Evolutionary conservation across 2,888 invertebrate genomes (phyloP).

Genomic region (Drepana falcataria): DNA sequence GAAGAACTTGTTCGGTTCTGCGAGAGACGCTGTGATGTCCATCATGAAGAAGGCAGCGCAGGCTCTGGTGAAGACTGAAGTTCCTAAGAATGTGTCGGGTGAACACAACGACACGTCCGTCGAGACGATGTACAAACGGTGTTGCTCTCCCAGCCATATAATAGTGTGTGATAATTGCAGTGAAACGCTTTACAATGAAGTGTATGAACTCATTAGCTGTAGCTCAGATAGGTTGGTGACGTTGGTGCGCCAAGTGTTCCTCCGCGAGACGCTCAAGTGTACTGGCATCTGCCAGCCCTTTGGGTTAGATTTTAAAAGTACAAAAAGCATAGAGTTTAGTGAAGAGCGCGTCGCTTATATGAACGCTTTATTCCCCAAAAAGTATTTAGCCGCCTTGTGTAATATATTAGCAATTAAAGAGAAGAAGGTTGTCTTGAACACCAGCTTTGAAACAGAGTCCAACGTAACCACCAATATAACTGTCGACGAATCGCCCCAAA

Average conservation of each 20-base stretch:
- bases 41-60: slow-evolving; percentile 95
- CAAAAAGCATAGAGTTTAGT: slow-evolving; percentile 71
- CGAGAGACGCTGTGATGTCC: slow-evolving; percentile 93
- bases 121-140: slow-evolving; percentile 69
- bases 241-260: slow-evolving; percentile 79
- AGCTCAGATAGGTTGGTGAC: slow-evolving; percentile 78
- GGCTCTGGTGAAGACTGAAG: slow-evolving; percentile 86
- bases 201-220: slow-evolving; percentile 87
- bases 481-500: slow-evolving; percentile 53
- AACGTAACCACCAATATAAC: slow-evolving; percentile 70
- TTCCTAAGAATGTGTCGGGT: slow-evolving; percentile 79
- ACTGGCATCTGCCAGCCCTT: slow-evolving; percentile 79
- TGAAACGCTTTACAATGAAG: slow-evolving; percentile 82
- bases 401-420: slow-evolving; percentile 85
- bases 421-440: slow-evolving; percentile 82
- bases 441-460: slow-evolving; percentile 76
- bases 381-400: slow-evolving; percentile 87
- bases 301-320: slow-evolving; percentile 81
- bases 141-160: slow-evolving; percentile 85
- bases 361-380: slow-evolving; percentile 81
- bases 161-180: slow-evolving; percentile 88
- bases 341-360: slow-evolving; percentile 77
- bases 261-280: slow-evolving; percentile 80
- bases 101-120: slow-evolving; percentile 66
- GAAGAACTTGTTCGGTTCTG: slow-evolving; percentile 90